These are phyloP conservation scores for Callipepla squamata DNA, from an alignment of 2,113 vertebrate genomes.

Conservation along the genomic window DNA sequence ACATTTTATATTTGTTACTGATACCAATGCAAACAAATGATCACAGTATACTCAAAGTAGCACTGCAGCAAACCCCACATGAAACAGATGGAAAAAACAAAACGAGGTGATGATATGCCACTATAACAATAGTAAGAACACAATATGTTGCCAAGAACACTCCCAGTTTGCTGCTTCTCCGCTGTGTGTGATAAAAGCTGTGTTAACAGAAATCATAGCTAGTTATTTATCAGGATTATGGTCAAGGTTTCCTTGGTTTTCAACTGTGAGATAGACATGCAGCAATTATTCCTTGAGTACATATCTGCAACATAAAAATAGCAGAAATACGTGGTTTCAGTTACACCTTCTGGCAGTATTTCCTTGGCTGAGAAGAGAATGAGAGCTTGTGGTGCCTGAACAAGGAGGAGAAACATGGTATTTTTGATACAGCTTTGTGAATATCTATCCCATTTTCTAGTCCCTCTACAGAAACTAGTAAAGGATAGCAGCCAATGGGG, in stretches of 20 bases:
- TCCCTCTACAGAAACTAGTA: not conserved
- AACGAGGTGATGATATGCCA: conserved; percentile 51
- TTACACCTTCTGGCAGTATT: not conserved
- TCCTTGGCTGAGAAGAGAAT: not conserved
- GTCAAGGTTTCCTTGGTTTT: conserved; percentile 6
- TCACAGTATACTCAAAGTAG: conserved; percentile 5
- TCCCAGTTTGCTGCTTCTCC: conserved; percentile 43
- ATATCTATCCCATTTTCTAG: not conserved
- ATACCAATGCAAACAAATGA: conserved; percentile 48
- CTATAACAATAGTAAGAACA: conserved; percentile 51
- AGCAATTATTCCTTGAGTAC: not conserved
- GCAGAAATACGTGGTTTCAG: conserved; percentile 3
- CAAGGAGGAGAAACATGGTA: not conserved
- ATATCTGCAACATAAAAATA: not conserved
- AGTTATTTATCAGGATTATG: conserved; percentile 16
- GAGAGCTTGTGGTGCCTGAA: not conserved
- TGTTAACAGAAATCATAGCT: conserved; percentile 39
- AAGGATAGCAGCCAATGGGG: rapidly evolving
- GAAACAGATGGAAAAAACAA: conserved; percentile 69
- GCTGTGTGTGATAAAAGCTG: not conserved
- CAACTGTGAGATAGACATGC: not conserved
- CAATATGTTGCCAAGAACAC: conserved; percentile 34
- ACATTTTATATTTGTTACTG: conserved; percentile 44
- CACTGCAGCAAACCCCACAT: conserved; percentile 15
- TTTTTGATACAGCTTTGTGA: not conserved